Evolutionary conservation across 2,797 vertebrate species (phyloP), one percentile per base, ranked within the genome.

Genomic region (Paratrypauchen microcephalus): DNA sequence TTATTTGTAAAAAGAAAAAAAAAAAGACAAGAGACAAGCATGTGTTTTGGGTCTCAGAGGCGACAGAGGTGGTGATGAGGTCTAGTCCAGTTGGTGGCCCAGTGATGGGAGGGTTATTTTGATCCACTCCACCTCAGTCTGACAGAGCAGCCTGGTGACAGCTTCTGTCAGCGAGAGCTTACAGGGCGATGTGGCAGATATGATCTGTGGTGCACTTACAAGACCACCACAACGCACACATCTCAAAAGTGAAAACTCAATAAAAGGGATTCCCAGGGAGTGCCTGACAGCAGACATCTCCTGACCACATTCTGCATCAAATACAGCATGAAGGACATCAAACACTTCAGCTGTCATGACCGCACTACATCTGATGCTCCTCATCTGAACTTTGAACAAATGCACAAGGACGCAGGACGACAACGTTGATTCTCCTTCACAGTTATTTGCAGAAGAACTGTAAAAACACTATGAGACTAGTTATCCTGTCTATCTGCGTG

Each of bases 81-180:
- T 58, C 67, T 19, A 64, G 72, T 79, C 68, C 4, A 13, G 63
- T 66, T 68, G 82, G 76, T 74, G 71, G 81, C 65, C 70, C 21
- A 66, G 55, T 47, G 74, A 63, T 63, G 80, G 76, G 66, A 58
- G 7, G 72, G 91, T 90, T 92, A 90, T 91, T 92, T 92, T 88
- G 87, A 91, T 92, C 87, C 78, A 72, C 65, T 75, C 78, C 75
- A 80, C 86, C 74, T 30, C 86, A 91, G 88, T 91, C 86, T 91
- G 87, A 85, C 85, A 67, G 83, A 86, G 58, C 60, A 59, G 71
- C 73, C 54, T 83, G 89, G 83, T 90, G 92, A 93, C 92, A 90
- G 89, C 83, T 79, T 83, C 87, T 85, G 89, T 93, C 90, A 87
- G 81, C n/a, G n/a, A 71, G 76, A 67, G 72, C 77, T 87, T 84